phyloP scores from a whole-genome alignment of 2,113 vertebrate genomes.

The Myxocyprinus asiaticus region DNA sequence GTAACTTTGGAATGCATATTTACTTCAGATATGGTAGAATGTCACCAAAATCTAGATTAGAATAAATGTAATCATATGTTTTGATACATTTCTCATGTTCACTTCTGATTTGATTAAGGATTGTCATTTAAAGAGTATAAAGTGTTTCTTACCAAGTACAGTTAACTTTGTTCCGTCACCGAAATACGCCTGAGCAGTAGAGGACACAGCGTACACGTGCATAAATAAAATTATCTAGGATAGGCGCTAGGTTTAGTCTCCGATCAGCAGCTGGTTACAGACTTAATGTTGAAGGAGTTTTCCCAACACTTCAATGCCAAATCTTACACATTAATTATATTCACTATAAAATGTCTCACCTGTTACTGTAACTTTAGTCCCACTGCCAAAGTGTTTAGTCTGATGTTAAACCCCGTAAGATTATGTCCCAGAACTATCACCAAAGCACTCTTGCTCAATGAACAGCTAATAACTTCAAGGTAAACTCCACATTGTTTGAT shows the following conservation, averaged over 20 bases:
- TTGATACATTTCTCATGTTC: too few species aligned
- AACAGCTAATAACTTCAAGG: too few species aligned
- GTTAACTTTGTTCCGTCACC: conserved; percentile 62
- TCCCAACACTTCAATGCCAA: not conserved
- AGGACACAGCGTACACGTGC: conserved; percentile 7
- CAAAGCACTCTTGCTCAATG: too few species aligned
- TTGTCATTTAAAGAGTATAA: not conserved
- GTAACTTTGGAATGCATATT: too few species aligned
- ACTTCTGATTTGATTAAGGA: not conserved
- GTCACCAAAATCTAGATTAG: too few species aligned
- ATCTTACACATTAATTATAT: not conserved
- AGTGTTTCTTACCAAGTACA: conserved; percentile 55
- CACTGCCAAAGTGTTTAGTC: conserved; percentile 79
- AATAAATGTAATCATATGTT: too few species aligned
- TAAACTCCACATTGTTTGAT: too few species aligned
- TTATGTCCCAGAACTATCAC: too few species aligned
- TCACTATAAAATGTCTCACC: conserved; percentile 41
- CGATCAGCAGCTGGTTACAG: not conserved
- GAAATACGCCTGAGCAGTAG: conserved; percentile 56
- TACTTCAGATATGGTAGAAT: too few species aligned
- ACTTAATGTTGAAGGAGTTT: too few species aligned
- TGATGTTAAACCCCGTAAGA: conserved; percentile 51
- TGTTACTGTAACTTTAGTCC: conserved; percentile 77
- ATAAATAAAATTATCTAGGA: conserved; percentile 28
- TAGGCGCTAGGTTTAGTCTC: not conserved